These are phyloP conservation scores for Chelon labrosus DNA, from an alignment of 2,797 vertebrate genomes.

Conservation along the genomic window DNA sequence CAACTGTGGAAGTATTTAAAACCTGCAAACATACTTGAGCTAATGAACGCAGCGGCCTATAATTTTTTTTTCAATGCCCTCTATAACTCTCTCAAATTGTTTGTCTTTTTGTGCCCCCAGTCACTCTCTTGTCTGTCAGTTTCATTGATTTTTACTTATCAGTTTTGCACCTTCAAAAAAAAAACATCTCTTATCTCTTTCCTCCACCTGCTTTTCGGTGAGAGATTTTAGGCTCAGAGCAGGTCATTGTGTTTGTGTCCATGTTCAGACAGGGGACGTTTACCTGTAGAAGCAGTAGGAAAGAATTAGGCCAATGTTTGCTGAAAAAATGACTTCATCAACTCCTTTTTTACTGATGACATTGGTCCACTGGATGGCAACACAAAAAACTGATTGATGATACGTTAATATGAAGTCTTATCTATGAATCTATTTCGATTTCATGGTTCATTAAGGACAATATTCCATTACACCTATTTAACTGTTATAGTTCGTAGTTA, in stretches of 20 bases:
- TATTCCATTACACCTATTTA: no score
- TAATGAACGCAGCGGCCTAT: background rate
- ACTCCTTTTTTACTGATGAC: constrained; percentile 28
- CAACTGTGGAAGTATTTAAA: background rate
- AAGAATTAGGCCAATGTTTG: constrained; percentile 57
- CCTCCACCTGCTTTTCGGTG: constrained; percentile 43
- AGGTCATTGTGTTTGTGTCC: constrained; percentile 31
- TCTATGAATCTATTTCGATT: no score
- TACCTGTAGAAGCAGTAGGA: constrained; percentile 40
- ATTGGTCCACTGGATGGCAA: constrained; percentile 14
- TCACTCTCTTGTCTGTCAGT: constrained; percentile 4
- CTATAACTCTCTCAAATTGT: background rate
- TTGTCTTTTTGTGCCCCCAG: background rate
- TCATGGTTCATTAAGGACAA: no score
- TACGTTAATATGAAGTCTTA: no score
- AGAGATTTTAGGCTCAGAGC: constrained; percentile 41
- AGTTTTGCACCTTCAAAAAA: background rate
- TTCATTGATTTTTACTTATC: constrained; percentile 1
- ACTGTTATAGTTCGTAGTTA: no score
- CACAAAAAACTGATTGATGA: constrained; percentile 9
- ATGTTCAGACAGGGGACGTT: constrained; percentile 35
- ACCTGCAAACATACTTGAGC: no score
- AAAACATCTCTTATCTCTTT: constrained; percentile 15
- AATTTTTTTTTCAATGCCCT: background rate
- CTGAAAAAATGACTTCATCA: constrained; percentile 43